These are phyloP conservation scores for Phoeniculus purpureus DNA, from an alignment of 2,797 vertebrate species.

Conservation along the genomic window DNA sequence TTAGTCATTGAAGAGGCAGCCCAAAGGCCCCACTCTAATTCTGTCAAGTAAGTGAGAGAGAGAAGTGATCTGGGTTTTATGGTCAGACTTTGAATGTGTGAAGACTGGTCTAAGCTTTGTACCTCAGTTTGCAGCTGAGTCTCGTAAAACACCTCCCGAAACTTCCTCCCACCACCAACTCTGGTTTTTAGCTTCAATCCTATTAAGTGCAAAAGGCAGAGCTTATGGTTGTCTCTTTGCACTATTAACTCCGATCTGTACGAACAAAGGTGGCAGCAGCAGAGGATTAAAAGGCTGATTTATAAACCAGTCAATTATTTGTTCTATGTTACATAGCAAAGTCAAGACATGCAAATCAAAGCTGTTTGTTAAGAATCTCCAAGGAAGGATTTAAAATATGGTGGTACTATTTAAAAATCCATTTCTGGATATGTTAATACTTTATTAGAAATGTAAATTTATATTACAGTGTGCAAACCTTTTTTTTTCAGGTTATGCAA, in stretches of 20 bases:
- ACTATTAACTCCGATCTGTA: not conserved
- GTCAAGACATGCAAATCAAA: constrained; percentile 72
- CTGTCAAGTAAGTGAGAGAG: not conserved
- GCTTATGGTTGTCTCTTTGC: not conserved
- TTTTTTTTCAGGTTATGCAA: constrained; percentile 45
- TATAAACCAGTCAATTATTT: not conserved
- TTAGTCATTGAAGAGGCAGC: not conserved
- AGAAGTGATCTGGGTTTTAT: not conserved
- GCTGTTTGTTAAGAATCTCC: constrained; percentile 37
- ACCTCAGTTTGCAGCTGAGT: not conserved
- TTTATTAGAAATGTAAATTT: constrained; percentile 63
- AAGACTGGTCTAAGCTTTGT: not conserved
- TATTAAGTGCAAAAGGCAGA: not conserved
- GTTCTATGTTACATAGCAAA: constrained; percentile 27
- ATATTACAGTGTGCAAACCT: not conserved
- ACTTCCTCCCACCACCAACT: not conserved
- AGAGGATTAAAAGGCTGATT: constrained; percentile 23
- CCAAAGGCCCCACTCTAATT: not conserved
- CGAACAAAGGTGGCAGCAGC: not conserved
- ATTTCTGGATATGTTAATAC: constrained; percentile 59
- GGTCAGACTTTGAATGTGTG: fast-evolving
- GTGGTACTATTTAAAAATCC: constrained; percentile 25
- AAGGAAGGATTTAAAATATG: constrained; percentile 32
- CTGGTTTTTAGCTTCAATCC: not conserved
- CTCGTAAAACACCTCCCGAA: not conserved